Evolutionary conservation across 2,888 invertebrate species (phyloP).

Genomic region (Hypselothyrea guttata): DNA sequence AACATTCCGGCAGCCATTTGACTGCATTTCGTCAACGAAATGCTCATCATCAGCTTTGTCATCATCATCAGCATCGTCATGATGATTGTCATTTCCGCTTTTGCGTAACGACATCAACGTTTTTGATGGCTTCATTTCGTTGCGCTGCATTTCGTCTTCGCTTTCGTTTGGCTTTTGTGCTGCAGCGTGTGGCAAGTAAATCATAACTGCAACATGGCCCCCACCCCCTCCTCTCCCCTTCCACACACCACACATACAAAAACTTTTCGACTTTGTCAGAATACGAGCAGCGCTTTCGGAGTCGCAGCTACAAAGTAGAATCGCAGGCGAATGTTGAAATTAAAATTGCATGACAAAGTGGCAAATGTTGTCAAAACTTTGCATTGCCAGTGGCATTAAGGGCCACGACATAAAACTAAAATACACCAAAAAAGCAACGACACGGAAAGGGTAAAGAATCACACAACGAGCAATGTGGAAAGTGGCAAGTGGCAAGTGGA

Average conservation of each 20-base stretch:
- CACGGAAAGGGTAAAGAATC: not conserved
- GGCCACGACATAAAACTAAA: conserved; percentile 21
- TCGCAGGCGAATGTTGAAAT: conserved; percentile 55
- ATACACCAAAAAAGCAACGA: not conserved
- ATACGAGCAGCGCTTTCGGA: conserved; percentile 54
- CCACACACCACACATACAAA: conserved; percentile 53
- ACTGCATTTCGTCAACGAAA: conserved; percentile 50
- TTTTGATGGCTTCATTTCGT: conserved; percentile 75
- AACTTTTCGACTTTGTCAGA: conserved; percentile 73
- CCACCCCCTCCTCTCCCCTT: conserved; percentile 2
- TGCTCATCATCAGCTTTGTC: conserved; percentile 24
- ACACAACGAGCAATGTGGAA: no score
- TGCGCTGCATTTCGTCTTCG: conserved; percentile 57
- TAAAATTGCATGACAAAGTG: conserved; percentile 76
- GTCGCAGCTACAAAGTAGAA: conserved; percentile 61
- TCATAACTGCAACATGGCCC: conserved; percentile 58
- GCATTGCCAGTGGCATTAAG: conserved; percentile 48
- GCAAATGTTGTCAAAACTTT: conserved; percentile 74
- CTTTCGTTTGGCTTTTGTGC: no score
- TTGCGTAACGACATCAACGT: conserved; percentile 72
- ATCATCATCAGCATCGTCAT: conserved; percentile 27
- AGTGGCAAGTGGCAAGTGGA: no score
- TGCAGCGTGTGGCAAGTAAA: conserved; percentile 61
- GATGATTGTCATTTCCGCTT: conserved; percentile 75
- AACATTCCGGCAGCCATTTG: conserved; percentile 34